Conservation (phyloP, 92 coral and sea anemone species). For the Paragorgia papillata region DNA sequence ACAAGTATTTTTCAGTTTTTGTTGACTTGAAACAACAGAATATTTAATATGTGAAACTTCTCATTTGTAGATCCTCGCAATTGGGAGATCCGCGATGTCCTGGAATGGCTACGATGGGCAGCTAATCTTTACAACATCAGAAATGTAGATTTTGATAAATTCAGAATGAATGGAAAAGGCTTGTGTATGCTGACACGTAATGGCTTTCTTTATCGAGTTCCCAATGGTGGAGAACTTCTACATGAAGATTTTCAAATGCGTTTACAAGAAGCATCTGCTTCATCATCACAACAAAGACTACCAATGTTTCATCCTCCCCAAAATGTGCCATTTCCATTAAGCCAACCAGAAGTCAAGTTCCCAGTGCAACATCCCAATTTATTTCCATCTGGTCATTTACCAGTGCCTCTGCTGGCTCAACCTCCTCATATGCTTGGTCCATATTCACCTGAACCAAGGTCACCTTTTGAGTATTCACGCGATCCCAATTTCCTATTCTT, state of each 20-base stretch:
- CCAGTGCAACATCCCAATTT: slow-evolving; percentile 16
- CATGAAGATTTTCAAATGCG: slow-evolving; percentile 86
- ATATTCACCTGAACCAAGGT: slow-evolving; percentile 37
- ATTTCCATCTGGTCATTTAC: slow-evolving; percentile 33
- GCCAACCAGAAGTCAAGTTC: slow-evolving; percentile 27
- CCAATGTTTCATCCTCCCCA: slow-evolving; percentile 20
- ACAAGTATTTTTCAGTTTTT: too few species aligned
- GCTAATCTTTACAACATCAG: slow-evolving; percentile 80
- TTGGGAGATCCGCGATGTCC: slow-evolving; percentile 94
- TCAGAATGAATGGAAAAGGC: slow-evolving; percentile 99
- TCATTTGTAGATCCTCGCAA: slow-evolving; percentile 82
- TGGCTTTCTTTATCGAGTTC: slow-evolving; percentile 88
- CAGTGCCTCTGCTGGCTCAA: slow-evolving; percentile 33
- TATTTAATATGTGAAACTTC: too few species aligned
- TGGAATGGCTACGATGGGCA: slow-evolving; percentile 98
- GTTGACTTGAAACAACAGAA: too few species aligned
- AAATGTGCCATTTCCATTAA: slow-evolving; percentile 26
- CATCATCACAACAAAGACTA: slow-evolving; percentile 53
- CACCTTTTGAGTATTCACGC: slow-evolving; percentile 33
- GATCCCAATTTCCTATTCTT: slow-evolving; percentile 46
- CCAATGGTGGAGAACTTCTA: slow-evolving; percentile 87
- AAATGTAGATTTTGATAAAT: slow-evolving; percentile 84
- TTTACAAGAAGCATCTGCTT: slow-evolving; percentile 71
- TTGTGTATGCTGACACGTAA: slow-evolving; percentile 85
- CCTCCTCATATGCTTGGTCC: slow-evolving; percentile 37